Evolutionary conservation across 2,113 vertebrate species (phyloP), one percentile per base, ranked within the genome.

Genomic region (Grallaria varia): DNA sequence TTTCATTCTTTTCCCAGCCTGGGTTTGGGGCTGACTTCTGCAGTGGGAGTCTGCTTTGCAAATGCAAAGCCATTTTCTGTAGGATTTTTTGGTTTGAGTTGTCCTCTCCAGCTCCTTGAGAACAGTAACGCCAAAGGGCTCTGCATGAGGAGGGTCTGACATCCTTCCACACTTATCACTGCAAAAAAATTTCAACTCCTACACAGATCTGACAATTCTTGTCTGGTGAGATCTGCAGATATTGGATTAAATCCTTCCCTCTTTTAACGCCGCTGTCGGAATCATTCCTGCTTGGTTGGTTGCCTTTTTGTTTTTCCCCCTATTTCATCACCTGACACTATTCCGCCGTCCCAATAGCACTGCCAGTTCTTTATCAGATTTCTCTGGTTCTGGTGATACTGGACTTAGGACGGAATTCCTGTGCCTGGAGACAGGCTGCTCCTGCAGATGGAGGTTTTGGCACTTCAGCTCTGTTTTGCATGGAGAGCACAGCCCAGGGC

Each of bases 401-500:
- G 63, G 85, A 40, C 45, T 47, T 20, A 37, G 40, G 39, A 20
- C 25, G 7, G 35, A 52, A 68, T 79, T 66, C 42, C 90, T 10
- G 42, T 1, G 16, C 20, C 8, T 1, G 4, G 59, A 73, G 64
- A n/a, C 27, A 53, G 52, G 69, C 53, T 47, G 55, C 60, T 77
- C 13, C 64, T 45, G 59, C 84, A 72, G 52, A 12, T 13, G 1
- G 23, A 55, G 23, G 3, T 16, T 68, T 84, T 64, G 82, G 79
- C 72, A 47, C 35, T 47, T 59, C 3, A 56, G 33, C 52, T 49
- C 0, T 27, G 24, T 39, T 80, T 56, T 44, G 44, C 33, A 25
- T 0, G 2, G 28, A 31, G 3, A 15, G 59, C 49, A 50, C 20
- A 86, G 21, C 63, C 28, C 21, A 9, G 75, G 15, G 0, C 14